Conservation (phyloP, 2,888 invertebrate genomes). For the Acrocyrtus sp. region DNA sequence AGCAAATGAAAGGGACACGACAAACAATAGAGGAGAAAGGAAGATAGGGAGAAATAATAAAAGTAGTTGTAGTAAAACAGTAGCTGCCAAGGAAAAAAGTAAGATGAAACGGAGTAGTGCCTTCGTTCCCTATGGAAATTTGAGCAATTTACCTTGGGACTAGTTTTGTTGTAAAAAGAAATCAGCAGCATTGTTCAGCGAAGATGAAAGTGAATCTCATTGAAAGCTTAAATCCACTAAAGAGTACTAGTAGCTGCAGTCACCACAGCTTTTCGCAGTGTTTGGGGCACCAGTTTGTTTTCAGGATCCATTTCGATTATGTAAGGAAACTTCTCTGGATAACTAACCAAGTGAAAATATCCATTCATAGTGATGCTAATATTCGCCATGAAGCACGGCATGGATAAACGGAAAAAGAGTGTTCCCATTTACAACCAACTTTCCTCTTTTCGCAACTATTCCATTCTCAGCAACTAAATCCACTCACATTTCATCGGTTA, state of each 20-base stretch:
- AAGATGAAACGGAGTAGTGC: conserved; percentile 39
- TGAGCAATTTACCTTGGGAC: conserved; percentile 47
- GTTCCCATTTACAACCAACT: background rate
- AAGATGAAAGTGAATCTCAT: conserved; percentile 36
- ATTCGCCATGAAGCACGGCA: too few species aligned
- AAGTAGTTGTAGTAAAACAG: background rate
- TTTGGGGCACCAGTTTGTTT: too few species aligned
- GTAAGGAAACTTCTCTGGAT: too few species aligned
- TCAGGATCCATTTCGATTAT: too few species aligned
- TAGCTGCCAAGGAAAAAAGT: conserved; percentile 7
- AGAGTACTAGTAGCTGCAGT: background rate
- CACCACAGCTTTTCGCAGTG: too few species aligned
- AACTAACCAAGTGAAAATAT: too few species aligned
- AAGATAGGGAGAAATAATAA: conserved; percentile 7
- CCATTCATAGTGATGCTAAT: background rate
- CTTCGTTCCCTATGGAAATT: conserved; percentile 51
- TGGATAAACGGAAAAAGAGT: background rate
- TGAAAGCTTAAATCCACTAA: conserved; percentile 11
- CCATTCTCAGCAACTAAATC: too few species aligned
- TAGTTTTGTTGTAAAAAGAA: conserved; percentile 41
- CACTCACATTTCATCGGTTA: too few species aligned
- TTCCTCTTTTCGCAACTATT: background rate
- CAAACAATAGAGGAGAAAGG: conserved; percentile 16
- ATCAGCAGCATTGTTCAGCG: conserved; percentile 40
- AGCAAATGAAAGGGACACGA: conserved; percentile 33